Percentiles rank a stretch among this genome's conserved stretches.
phyloP scores from a whole-genome alignment of 2,113 vertebrate genomes.

The Bambusicola thoracicus region DNA sequence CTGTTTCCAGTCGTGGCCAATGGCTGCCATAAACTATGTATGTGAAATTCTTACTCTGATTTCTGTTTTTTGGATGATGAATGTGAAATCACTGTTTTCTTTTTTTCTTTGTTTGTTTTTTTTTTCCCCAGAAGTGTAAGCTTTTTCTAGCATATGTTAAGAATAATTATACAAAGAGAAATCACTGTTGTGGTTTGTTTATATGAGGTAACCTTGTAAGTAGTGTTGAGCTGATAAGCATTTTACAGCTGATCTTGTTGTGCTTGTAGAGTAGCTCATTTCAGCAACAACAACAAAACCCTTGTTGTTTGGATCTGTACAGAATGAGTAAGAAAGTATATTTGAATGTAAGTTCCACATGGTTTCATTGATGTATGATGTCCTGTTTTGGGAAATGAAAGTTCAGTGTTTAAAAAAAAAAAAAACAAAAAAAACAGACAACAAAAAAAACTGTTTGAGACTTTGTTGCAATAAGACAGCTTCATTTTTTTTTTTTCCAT shows the following conservation, averaged over 20 bases:
- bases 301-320: neutral
- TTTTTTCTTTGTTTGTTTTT: too few relatives aligned
- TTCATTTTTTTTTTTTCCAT: neutral
- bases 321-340: neutral
- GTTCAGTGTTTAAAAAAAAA: neutral
- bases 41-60: neutral
- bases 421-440: too few relatives aligned
- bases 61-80: neutral
- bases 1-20: neutral
- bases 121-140: neutral
- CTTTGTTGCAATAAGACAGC: neutral
- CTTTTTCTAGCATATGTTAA: neutral
- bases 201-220: neutral
- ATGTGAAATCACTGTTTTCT: too few relatives aligned
- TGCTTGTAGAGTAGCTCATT: neutral
- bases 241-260: neutral
- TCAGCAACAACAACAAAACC: neutral
- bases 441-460: neutral
- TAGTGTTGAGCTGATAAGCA: neutral
- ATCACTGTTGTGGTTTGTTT: neutral
- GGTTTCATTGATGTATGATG: neutral
- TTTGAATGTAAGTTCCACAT: neutral
- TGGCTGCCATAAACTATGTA: neutral
- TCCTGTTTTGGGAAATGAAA: neutral
- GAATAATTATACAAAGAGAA: neutral